Evolutionary conservation across 2,113 vertebrate species (phyloP).

Genomic region (Misgurnus mizolepis): DNA sequence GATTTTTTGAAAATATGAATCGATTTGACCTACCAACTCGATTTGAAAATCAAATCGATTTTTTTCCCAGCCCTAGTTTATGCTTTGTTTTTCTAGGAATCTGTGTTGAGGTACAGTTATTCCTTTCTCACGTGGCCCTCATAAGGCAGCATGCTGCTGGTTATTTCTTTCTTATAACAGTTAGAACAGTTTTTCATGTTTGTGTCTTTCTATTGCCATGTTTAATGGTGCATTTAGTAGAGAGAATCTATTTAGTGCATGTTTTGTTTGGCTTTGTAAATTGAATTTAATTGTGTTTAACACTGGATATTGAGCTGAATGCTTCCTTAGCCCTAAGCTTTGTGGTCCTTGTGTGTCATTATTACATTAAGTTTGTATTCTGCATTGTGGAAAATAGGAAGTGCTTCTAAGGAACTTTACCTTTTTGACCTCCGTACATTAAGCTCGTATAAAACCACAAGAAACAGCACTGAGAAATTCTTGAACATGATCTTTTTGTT

Average conservation of each 20-base stretch:
- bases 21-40: too few relatives aligned
- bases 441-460: not conserved
- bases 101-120: not conserved
- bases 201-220: slow-evolving; percentile 9
- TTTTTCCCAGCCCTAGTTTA: too few relatives aligned
- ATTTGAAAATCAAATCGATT: too few relatives aligned
- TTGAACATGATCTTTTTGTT: not conserved
- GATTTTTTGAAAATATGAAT: too few relatives aligned
- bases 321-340: slow-evolving; percentile 8
- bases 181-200: not conserved
- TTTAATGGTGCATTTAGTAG: slow-evolving; percentile 36
- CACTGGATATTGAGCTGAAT: slow-evolving; percentile 30
- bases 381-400: slow-evolving; percentile 1
- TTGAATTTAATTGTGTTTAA: slow-evolving; percentile 34
- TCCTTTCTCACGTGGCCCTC: slow-evolving; percentile 27
- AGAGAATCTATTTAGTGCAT: slow-evolving; percentile 45
- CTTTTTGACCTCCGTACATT: not conserved
- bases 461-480: not conserved
- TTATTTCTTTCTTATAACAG: slow-evolving; percentile 5
- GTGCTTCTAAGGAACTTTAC: slow-evolving; percentile 7
- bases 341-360: not conserved
- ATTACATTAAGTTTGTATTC: slow-evolving; percentile 23
- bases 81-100: slow-evolving; percentile 5
- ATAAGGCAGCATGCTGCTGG: not conserved
- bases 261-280: slow-evolving; percentile 40